These are phyloP conservation scores for Anableps anableps DNA, from an alignment of 2,797 vertebrate species.

Conservation along the genomic window DNA sequence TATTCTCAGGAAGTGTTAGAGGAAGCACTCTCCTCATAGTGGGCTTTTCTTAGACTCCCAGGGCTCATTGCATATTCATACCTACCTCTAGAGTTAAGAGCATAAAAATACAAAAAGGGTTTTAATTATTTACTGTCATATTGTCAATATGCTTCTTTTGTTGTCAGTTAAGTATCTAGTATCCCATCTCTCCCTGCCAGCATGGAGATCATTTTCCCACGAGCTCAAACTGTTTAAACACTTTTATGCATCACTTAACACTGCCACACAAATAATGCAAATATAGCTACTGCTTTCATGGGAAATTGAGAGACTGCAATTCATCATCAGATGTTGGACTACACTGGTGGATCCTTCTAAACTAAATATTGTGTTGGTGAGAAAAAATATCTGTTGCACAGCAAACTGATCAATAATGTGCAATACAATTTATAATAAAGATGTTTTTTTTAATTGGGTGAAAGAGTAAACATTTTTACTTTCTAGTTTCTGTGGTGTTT, in stretches of 20 bases:
- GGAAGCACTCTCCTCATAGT: conserved; percentile 65
- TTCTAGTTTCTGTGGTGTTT: neutral
- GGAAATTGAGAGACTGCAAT: conserved; percentile 42
- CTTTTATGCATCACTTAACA: conserved; percentile 39
- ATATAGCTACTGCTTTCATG: conserved; percentile 35
- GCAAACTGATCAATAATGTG: conserved; percentile 1
- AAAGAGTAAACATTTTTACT: neutral
- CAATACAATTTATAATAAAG: neutral
- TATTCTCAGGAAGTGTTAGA: conserved; percentile 75
- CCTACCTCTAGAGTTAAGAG: conserved; percentile 39
- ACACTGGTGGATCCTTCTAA: conserved; percentile 5
- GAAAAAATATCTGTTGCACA: conserved; percentile 5
- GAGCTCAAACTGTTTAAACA: conserved; percentile 39
- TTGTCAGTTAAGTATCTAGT: conserved; percentile 24
- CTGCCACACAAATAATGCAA: conserved; percentile 54
- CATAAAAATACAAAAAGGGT: conserved; percentile 44
- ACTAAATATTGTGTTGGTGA: conserved; percentile 8
- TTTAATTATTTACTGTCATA: conserved; percentile 53
- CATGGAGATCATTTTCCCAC: conserved; percentile 42
- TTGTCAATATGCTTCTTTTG: conserved; percentile 38
- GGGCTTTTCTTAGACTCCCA: conserved; percentile 65
- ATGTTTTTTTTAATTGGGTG: neutral
- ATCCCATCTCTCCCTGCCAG: conserved; percentile 23
- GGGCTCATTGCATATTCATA: conserved; percentile 75
- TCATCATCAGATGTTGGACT: conserved; percentile 42